Conservation (phyloP, 2,888 invertebrate species). For the Pollenia angustigena region DNA sequence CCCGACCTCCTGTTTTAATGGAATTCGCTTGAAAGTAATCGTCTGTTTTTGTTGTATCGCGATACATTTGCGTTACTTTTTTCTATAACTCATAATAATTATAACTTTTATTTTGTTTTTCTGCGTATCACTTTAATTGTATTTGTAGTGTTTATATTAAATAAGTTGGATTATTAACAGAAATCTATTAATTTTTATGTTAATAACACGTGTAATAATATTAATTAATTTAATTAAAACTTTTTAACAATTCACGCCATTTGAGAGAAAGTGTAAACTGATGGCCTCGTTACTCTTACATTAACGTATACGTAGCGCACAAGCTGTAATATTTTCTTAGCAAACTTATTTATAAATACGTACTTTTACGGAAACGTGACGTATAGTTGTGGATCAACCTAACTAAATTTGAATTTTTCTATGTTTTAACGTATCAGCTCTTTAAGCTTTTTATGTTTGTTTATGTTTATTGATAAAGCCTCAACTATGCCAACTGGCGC, state of each 20-base stretch:
- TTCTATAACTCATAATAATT: neutral
- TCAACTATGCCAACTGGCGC: too few species aligned
- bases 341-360: too few species aligned
- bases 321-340: too few species aligned
- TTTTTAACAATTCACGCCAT: neutral
- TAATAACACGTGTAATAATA: neutral
- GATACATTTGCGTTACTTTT: neutral
- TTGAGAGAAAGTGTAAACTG: too few species aligned
- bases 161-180: conserved; percentile 12
- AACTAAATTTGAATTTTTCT: too few species aligned
- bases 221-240: conserved; percentile 11
- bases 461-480: too few species aligned
- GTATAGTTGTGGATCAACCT: too few species aligned
- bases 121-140: neutral
- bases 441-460: too few species aligned
- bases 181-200: neutral
- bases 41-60: neutral
- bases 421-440: too few species aligned
- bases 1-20: neutral
- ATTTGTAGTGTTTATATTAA: neutral
- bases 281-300: too few species aligned
- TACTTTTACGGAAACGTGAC: too few species aligned
- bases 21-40: neutral
- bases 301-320: too few species aligned
- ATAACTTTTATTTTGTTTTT: conserved; percentile 11